These are phyloP conservation scores for Axea sp. DNA, from an alignment of 2,888 invertebrate genomes.

Conservation along the genomic window DNA sequence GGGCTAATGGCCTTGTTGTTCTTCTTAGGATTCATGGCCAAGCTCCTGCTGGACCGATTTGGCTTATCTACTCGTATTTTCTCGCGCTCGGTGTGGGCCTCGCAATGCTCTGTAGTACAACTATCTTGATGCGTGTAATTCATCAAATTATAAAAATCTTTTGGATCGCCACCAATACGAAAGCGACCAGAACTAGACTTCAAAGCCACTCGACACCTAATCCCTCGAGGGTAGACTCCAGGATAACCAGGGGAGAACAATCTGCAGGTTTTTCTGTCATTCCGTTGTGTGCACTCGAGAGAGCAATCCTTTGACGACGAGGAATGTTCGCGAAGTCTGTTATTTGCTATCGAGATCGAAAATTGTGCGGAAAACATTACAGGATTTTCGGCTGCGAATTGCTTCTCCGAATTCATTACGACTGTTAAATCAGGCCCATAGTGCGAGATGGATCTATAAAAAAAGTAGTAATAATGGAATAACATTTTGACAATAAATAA, in stretches of 20 bases:
- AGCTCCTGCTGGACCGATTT: conserved; percentile 36
- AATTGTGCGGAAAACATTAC: conserved; percentile 74
- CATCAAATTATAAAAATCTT: conserved; percentile 72
- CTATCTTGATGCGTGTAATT: conserved; percentile 71
- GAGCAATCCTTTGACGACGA: conserved; percentile 68
- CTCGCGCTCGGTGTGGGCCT: conserved; percentile 50
- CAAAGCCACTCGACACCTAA: conserved; percentile 69
- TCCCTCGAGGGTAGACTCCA: conserved; percentile 72
- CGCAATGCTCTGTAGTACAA: conserved; percentile 72
- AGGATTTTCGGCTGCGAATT: conserved; percentile 72
- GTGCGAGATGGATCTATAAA: conserved; percentile 68
- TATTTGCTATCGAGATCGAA: conserved; percentile 69
- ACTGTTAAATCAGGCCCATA: conserved; percentile 72
- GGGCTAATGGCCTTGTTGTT: no score
- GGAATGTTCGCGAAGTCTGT: conserved; percentile 68
- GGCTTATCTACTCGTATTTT: conserved; percentile 2
- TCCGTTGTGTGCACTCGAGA: conserved; percentile 70
- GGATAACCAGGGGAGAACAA: conserved; percentile 72
- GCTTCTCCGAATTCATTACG: conserved; percentile 70
- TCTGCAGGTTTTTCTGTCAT: conserved; percentile 69
- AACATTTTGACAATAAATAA: no score
- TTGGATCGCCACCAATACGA: conserved; percentile 71
- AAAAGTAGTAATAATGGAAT: no score
- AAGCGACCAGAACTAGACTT: conserved; percentile 71
- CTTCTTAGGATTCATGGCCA: no score